A percentile compares a stretch with the other conserved stretches of the same genome.
Conservation (phyloP, 2,797 vertebrate species). For the Helostoma temminkii region DNA sequence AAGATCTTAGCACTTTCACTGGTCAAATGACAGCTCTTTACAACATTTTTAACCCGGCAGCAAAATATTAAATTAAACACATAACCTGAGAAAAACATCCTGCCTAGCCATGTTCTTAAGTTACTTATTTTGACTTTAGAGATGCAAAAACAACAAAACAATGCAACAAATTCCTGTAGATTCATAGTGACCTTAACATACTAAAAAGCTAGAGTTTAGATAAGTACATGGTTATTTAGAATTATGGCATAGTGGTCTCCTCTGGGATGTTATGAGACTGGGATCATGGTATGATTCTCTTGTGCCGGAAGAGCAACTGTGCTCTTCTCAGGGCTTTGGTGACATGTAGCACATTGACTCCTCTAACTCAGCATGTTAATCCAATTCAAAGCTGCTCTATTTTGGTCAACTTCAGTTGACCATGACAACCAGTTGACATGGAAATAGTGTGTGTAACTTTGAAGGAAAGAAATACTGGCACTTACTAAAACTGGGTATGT, state of each 20-base stretch:
- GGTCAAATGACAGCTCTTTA: background rate
- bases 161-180: too few species aligned
- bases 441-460: constrained; percentile 3
- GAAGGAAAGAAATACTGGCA: constrained; percentile 18
- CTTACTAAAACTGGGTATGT: constrained; percentile 83
- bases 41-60: background rate
- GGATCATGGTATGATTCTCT: constrained; percentile 6
- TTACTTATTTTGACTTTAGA: background rate
- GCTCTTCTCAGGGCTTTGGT: constrained; percentile 39
- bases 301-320: constrained; percentile 19
- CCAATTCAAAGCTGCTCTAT: constrained; percentile 72
- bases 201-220: too few species aligned
- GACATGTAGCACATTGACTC: constrained; percentile 50
- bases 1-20: background rate
- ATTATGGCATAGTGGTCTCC: background rate
- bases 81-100: background rate
- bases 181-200: too few species aligned
- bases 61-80: background rate
- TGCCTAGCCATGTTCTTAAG: too few species aligned
- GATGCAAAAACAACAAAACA: background rate
- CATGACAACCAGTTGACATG: constrained; percentile 30
- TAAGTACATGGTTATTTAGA: background rate
- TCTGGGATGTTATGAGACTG: constrained; percentile 6
- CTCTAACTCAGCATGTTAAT: constrained; percentile 69
- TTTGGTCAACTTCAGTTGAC: constrained; percentile 48